These are phyloP conservation scores for Dryocosmus kuriphilus DNA, from an alignment of 2,888 invertebrate genomes.

Conservation along the genomic window DNA sequence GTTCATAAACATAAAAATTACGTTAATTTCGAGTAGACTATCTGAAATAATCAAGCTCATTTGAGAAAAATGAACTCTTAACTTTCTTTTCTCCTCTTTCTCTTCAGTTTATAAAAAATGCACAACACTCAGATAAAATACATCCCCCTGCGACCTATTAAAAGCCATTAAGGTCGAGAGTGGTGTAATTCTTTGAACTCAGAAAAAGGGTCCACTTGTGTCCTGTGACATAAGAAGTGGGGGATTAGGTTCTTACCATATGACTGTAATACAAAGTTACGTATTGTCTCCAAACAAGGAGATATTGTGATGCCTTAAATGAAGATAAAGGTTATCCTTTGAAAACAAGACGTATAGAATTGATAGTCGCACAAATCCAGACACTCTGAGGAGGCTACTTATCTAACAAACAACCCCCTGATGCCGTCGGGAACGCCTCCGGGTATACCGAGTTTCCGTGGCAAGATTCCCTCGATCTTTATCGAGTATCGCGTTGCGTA, in stretches of 20 bases:
- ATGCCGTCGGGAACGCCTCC: slow-evolving; percentile 42
- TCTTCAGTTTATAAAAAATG: not conserved
- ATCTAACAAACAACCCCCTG: slow-evolving; percentile 17
- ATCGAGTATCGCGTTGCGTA: slow-evolving; percentile 61
- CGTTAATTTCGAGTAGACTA: no score
- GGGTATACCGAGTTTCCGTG: slow-evolving; percentile 45
- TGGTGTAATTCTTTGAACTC: slow-evolving; percentile 15
- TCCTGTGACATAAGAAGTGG: not conserved
- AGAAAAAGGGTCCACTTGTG: not conserved
- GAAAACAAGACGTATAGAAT: not conserved
- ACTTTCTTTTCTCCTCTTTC: not conserved
- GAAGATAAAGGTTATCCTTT: not conserved
- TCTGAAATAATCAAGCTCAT: not conserved
- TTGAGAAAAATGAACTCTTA: no score
- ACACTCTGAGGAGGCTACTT: slow-evolving; percentile 26
- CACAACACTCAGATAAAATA: not conserved
- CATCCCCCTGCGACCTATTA: not conserved
- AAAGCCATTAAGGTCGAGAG: not conserved
- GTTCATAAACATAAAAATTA: no score
- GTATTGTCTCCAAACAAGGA: not conserved
- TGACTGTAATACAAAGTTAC: not conserved
- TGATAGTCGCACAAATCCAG: slow-evolving; percentile 27
- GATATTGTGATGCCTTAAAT: slow-evolving; percentile 5
- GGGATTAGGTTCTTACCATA: not conserved
- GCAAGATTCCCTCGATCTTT: slow-evolving; percentile 53